Conservation (phyloP, 2,113 vertebrate genomes). For the Vidua macroura region DNA sequence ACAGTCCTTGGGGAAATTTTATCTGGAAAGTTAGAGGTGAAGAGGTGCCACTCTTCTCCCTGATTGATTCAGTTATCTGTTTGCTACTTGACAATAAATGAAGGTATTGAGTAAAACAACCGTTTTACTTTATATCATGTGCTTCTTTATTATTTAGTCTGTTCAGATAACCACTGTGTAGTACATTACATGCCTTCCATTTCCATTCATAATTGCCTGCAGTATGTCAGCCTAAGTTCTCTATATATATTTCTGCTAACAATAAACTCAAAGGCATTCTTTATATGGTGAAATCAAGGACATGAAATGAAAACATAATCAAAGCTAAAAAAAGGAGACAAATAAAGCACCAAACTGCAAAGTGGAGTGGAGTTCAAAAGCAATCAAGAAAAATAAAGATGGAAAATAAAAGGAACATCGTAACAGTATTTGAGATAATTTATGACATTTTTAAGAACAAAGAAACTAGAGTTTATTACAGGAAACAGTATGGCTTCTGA, state of each 20-base stretch:
- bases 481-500: neutral
- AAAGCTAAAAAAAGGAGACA: neutral
- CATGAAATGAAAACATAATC: neutral
- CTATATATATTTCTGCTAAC: neutral
- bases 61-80: neutral
- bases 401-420: neutral
- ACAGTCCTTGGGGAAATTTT: neutral
- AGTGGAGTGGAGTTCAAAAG: neutral
- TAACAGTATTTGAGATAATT: neutral
- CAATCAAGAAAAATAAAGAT: neutral
- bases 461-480: neutral
- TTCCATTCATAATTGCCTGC: neutral
- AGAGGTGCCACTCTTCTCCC: neutral
- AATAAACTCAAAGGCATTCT: neutral
- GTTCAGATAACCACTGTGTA: neutral
- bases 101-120: neutral
- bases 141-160: neutral
- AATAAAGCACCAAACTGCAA: neutral
- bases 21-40: neutral
- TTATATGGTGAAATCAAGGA: neutral
- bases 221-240: neutral
- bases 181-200: neutral
- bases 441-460: neutral
- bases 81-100: neutral
- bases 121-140: neutral